Percentiles rank a stretch among this genome's conserved stretches.
phyloP scores from a whole-genome alignment of 2,888 invertebrate species.

The Xanthia togata region DNA sequence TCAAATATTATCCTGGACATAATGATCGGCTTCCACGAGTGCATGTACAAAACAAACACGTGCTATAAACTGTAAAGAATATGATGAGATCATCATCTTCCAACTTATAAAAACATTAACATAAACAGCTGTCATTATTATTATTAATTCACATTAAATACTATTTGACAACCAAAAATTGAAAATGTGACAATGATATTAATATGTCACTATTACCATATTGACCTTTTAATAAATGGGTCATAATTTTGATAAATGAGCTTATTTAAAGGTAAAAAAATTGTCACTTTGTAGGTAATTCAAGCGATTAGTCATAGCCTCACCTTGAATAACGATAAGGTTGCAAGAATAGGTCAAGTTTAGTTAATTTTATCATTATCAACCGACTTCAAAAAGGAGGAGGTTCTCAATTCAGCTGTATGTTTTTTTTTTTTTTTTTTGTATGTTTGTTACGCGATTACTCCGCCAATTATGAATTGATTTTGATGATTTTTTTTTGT shows the following conservation, averaged over 20 bases:
- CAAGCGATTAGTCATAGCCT: constrained; percentile 1
- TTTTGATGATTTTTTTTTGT: too few species aligned
- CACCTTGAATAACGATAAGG: neutral
- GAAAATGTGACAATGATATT: constrained; percentile 16
- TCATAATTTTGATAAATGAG: constrained; percentile 22
- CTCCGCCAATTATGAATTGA: too few species aligned
- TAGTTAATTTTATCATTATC: neutral
- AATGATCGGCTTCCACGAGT: neutral
- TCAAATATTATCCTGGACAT: neutral
- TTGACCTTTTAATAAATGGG: constrained; percentile 38
- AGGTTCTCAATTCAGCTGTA: too few species aligned
- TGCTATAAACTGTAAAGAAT: neutral
- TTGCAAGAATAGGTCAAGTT: neutral
- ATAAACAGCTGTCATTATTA: constrained; percentile 2
- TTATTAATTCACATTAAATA: neutral
- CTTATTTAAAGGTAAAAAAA: constrained; percentile 30
- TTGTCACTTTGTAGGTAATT: neutral
- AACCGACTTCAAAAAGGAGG: too few species aligned
- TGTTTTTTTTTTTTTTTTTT: too few species aligned
- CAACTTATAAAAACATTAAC: neutral
- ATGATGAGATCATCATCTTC: neutral
- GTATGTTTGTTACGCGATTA: too few species aligned
- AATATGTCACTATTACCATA: constrained; percentile 13
- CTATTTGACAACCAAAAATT: neutral
- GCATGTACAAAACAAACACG: neutral